A percentile compares a stretch with the other conserved stretches of the same genome.
These are phyloP conservation scores for Rhyacophila brunnea DNA, from an alignment of 1,140 invertebrate genomes.

Conservation along the genomic window DNA sequence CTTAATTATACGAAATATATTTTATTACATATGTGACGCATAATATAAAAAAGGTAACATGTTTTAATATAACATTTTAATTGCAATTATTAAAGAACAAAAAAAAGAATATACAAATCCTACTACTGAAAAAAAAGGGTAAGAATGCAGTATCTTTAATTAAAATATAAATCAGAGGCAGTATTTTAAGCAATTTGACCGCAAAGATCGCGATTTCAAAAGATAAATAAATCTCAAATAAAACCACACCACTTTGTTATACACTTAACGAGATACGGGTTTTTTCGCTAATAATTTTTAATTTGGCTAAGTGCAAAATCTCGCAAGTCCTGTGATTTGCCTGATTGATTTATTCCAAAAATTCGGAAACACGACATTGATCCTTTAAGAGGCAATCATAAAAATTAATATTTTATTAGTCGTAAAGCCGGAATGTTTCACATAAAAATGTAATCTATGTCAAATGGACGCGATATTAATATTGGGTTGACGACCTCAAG, in stretches of 20 bases:
- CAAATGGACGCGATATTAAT: constrained; percentile 5
- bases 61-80: no score
- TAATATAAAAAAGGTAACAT: no score
- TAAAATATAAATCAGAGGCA: no score
- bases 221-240: constrained; percentile 10
- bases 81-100: no score
- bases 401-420: constrained; percentile 29
- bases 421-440: constrained; percentile 14
- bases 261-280: constrained; percentile 8
- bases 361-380: constrained; percentile 7
- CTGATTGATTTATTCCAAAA: constrained; percentile 15
- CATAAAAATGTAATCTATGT: constrained; percentile 27
- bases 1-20: no score
- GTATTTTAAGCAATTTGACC: no score
- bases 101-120: no score
- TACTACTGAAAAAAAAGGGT: no score
- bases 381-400: constrained; percentile 6
- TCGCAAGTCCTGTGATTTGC: neutral
- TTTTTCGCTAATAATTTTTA: neutral
- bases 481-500: constrained; percentile 24
- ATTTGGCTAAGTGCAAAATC: neutral
- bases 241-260: constrained; percentile 11
- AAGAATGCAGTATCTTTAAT: no score
- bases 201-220: no score
- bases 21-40: no score